Base-by-base conservation (phyloP, 2,113 vertebrate genomes). In the Prunella himalayana region DNA sequence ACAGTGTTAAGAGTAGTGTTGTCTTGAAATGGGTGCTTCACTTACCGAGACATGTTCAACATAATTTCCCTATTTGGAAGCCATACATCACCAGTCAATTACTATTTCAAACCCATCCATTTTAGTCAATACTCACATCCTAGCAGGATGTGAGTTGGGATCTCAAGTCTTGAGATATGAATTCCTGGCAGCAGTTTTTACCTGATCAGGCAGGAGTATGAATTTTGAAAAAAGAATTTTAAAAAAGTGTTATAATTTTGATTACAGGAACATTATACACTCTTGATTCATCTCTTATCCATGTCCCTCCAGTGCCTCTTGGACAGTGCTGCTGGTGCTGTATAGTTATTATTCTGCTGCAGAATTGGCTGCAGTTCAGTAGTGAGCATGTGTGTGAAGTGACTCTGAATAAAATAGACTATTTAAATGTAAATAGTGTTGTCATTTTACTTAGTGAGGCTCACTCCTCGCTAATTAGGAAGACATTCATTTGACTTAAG, bases 361-460 rank as follows among this genome's bases (percentile, higher is more conserved):
- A 90, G 63, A 76, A 41, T 3, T 75, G 72, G 51, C 75, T 94
- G 72, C 37, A 75, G 0, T 86, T 94, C 49, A 64, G 8, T 60
- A 35, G 35, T 42, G 39, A 72, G 49, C 3, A 1, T 72, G 18
- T 92, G 75, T 65, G 44, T 79, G 93, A 76, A 91, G 49, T 64
- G 60, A 76, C 61, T 94, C 90, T 90, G 78, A 92, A 50, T 80
- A 56, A 88, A 93, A 81, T 4, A 70, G 47, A 39, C 44, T 66
- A 63, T 86, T 92, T 91, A 91, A 92, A 94, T 83, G 64, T 88
- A 95, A 95, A 96, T 83, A 57, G 20, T 70, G 47, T 82, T 89
- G 88, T 65, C 71, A 41, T 92, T 90, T 81, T 78, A 63, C 44
- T 78, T 83, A 44, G 47, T 56, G 49, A 86, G 45, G 57, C 73